phyloP scores from a whole-genome alignment of 2,113 vertebrate genomes.

The Solenodon paradoxus region DNA sequence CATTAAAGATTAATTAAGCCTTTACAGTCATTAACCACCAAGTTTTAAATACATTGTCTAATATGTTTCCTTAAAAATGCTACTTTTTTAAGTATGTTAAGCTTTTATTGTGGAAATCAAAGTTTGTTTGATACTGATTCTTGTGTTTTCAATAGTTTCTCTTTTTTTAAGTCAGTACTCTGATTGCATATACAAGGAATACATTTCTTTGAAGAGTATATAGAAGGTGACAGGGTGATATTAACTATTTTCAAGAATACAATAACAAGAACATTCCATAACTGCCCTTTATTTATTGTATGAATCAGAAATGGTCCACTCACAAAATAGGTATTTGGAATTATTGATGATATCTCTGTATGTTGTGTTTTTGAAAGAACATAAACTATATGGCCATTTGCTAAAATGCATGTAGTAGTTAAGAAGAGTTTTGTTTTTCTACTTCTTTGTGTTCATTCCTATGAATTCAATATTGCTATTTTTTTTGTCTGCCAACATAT shows the following conservation, averaged over 20 bases:
- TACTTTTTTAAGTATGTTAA: conserved; percentile 33
- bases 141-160: conserved; percentile 3
- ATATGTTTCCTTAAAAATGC: background rate
- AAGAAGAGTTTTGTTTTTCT: conserved; percentile 35
- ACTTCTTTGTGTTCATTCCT: conserved; percentile 34
- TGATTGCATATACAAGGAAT: conserved; percentile 32
- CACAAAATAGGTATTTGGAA: conserved; percentile 41
- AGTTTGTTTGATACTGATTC: conserved; percentile 45
- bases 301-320: conserved; percentile 28
- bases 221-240: background rate
- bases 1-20: conserved; percentile 6
- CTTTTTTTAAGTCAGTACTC: conserved; percentile 39
- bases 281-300: conserved; percentile 54
- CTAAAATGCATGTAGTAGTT: conserved; percentile 4
- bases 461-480: conserved; percentile 59
- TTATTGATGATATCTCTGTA: conserved; percentile 33
- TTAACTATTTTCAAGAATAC: conserved; percentile 42
- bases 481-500: conserved; percentile 49
- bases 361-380: conserved; percentile 47
- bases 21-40: background rate
- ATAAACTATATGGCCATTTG: conserved; percentile 58
- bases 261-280: conserved; percentile 36
- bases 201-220: conserved; percentile 39
- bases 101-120: conserved; percentile 37
- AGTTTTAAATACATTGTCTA: conserved; percentile 37